Evolutionary conservation across 1,140 invertebrate genomes (phyloP).

Genomic region (Zeugodacus cucurbitae): DNA sequence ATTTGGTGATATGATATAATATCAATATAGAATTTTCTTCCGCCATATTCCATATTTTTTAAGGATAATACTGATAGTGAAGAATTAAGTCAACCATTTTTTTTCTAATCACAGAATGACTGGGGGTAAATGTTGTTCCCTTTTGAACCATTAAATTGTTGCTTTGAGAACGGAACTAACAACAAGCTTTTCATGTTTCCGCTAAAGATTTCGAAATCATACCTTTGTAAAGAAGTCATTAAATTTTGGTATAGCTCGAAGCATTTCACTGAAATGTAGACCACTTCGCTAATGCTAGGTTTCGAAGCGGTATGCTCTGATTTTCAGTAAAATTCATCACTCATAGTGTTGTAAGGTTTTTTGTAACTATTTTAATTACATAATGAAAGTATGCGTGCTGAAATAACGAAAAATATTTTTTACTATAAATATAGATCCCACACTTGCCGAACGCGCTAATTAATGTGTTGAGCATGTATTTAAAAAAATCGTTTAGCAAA

Average conservation of each 20-base stretch:
- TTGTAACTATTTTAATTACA: background rate
- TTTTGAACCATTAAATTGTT: no score
- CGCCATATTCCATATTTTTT: no score
- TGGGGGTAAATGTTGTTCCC: no score
- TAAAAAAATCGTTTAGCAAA: constrained; percentile 12
- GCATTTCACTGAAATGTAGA: background rate
- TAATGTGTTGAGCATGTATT: background rate
- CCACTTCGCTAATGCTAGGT: background rate
- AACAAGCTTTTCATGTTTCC: background rate
- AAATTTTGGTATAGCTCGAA: background rate
- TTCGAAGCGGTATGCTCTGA: background rate
- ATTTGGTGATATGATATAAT: no score
- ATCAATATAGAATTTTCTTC: no score
- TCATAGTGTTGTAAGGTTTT: background rate
- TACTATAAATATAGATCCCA: background rate
- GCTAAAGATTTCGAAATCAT: background rate
- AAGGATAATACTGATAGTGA: no score
- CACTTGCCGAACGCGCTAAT: background rate
- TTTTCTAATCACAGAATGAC: no score
- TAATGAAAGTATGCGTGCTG: background rate
- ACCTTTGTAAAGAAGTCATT: background rate
- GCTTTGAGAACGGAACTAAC: background rate
- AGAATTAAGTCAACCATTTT: no score
- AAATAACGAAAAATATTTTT: background rate
- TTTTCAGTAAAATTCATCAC: background rate